Evolutionary conservation across 37 sponge, comb jelly and placozoan genomes (phyloP), one percentile per base, ranked within the genome.

Genomic region (Chondrosia reniformis): DNA sequence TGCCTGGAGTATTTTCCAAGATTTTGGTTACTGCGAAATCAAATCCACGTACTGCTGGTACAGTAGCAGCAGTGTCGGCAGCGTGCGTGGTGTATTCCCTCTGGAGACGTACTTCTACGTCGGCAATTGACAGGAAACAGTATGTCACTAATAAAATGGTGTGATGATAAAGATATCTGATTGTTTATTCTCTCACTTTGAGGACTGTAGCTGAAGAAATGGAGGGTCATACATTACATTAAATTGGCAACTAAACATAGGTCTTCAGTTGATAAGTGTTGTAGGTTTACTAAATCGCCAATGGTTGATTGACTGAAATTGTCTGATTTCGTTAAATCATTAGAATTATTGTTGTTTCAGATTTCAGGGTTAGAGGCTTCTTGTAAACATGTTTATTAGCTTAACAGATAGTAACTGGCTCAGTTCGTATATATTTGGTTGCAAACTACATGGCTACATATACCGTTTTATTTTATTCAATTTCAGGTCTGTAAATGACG

Each of bases 1-100:
- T 76, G 59, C 57, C 59, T 76, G 55, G 32, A 38, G 21, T 25
- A 7, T n/a, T 76, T 36, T 58, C 77, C 38, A 76, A 57, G 36
- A 28, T 57, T 12, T 3, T 42, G n/a, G 33, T 38, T 21, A 42
- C 36, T 17, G 33, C 32, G 5, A 17, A 55, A 57, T 25, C 56
- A 2, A 76, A 76, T 24, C 77, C 59, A 2, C 77, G 59, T 2
- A 8, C 22, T 25, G 55, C 77, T 76, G 56, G 56, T 22, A 34
- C 40, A 34, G 77, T 55, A 5, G 59, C 54, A 10, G 59, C 59
- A 2, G 57, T 58, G 33, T 57, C 77, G 22, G 33, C 59, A 17
- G 40, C 56, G 1, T 13, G 46, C 5, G 27, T 58, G 46, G 27
- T 37, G 22, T 76, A 76, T 25, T 22, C 40, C 2, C 24, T 40